Conservation (phyloP, 2,888 invertebrate species). For the Rutpela maculata region DNA sequence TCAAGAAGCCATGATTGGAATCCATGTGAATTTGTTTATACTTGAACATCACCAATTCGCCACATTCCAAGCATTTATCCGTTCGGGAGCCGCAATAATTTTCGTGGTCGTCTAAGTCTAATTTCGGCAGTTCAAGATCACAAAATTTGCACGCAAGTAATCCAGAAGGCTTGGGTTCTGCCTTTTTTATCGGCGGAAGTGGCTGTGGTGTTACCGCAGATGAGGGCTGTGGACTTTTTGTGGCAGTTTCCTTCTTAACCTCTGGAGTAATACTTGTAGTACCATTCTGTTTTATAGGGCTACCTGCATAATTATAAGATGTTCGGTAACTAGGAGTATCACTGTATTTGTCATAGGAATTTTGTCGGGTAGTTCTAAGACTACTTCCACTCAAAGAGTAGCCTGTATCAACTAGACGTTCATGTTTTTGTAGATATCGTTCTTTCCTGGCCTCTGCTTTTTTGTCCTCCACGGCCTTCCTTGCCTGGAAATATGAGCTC, state of each 20-base stretch:
- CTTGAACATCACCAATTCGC: slow-evolving; percentile 82
- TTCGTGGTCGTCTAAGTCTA: slow-evolving; percentile 79
- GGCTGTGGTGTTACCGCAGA: slow-evolving; percentile 6
- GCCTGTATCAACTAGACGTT: slow-evolving; percentile 62
- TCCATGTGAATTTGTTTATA: slow-evolving; percentile 80
- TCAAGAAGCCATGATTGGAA: slow-evolving; percentile 81
- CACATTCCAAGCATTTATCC: slow-evolving; percentile 81
- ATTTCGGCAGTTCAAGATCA: slow-evolving; percentile 79
- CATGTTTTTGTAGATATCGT: slow-evolving; percentile 60
- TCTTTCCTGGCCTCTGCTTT: slow-evolving; percentile 63
- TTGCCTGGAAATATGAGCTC: slow-evolving; percentile 63
- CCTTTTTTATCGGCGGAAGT: slow-evolving; percentile 18
- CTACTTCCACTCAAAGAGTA: slow-evolving; percentile 52
- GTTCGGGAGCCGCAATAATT: slow-evolving; percentile 84
- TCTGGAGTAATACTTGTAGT: slow-evolving; percentile 9
- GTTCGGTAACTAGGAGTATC: slow-evolving; percentile 10
- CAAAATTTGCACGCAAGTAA: slow-evolving; percentile 80
- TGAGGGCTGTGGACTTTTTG: slow-evolving; percentile 26
- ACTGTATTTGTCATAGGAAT: slow-evolving; percentile 20
- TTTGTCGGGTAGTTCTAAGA: slow-evolving; percentile 16
- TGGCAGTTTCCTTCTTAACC: slow-evolving; percentile 16
- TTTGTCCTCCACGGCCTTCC: slow-evolving; percentile 65
- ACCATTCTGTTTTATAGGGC: slow-evolving; percentile 32
- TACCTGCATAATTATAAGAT: slow-evolving; percentile 21
- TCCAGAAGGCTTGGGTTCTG: slow-evolving; percentile 51